Conservation (phyloP, 2,113 vertebrate species). For the Tamias sibiricus region DNA sequence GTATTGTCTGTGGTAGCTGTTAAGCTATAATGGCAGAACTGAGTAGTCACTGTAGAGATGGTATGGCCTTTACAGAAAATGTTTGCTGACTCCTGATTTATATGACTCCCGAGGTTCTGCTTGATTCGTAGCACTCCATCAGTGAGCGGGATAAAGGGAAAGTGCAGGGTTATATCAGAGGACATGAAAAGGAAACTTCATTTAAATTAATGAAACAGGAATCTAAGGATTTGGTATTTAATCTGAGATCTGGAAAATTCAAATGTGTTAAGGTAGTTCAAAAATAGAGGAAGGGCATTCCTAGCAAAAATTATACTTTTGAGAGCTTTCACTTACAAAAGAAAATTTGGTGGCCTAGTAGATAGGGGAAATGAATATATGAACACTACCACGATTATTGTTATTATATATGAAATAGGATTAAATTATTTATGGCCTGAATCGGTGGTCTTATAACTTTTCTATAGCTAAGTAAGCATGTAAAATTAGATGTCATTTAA, state of each 20-base stretch:
- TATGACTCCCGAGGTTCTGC: background rate
- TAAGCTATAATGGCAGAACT: background rate
- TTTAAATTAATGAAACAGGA: background rate
- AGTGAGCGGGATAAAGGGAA: background rate
- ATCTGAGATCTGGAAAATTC: background rate
- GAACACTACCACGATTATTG: background rate
- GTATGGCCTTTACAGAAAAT: background rate
- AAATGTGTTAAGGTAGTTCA: background rate
- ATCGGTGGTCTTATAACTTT: background rate
- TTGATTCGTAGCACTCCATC: background rate
- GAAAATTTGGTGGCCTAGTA: background rate
- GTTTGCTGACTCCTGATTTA: background rate
- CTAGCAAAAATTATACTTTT: background rate
- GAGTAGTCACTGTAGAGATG: background rate
- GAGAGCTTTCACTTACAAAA: background rate
- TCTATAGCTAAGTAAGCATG: background rate
- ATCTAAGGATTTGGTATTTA: background rate
- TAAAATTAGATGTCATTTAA: conserved; percentile 10
- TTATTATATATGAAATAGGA: background rate
- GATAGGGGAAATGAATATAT: background rate
- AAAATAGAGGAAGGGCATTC: background rate
- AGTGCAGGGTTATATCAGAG: background rate
- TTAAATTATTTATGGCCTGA: background rate
- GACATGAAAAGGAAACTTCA: background rate
- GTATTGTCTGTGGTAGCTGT: background rate